phyloP scores from a whole-genome alignment of 35 echinoderm and acorn worm genomes.

The Apostichopus japonicus region DNA sequence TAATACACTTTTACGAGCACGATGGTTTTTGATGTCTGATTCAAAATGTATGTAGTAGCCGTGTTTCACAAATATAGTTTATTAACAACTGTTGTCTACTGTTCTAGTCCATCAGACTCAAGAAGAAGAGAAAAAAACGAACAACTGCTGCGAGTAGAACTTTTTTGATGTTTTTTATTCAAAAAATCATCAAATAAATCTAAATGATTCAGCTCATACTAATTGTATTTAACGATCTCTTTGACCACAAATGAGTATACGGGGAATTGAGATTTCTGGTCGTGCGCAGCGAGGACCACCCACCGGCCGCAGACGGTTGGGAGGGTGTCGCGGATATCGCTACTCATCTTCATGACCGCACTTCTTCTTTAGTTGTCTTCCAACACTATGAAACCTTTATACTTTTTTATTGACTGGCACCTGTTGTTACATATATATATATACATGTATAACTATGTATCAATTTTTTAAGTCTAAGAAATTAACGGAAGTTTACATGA shows the following conservation, averaged over 20 bases:
- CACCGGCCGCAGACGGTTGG: conserved; percentile 36
- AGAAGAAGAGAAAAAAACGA: background rate
- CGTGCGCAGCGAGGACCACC: conserved; percentile 18
- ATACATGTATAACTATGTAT: too few species aligned
- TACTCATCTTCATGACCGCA: conserved; percentile 1
- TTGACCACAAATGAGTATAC: conserved; percentile 32
- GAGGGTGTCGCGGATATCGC: conserved; percentile 14
- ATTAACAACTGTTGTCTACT: background rate
- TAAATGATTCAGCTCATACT: conserved; percentile 39
- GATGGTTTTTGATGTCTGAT: too few species aligned
- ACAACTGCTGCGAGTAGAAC: background rate
- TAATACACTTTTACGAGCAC: too few species aligned
- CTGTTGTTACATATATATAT: too few species aligned
- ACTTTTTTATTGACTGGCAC: too few species aligned
- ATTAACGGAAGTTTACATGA: too few species aligned
- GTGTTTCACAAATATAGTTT: too few species aligned
- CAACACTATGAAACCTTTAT: too few species aligned
- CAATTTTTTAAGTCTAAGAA: too few species aligned
- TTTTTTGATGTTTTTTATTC: background rate
- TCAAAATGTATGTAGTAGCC: too few species aligned
- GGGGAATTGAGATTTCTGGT: conserved; percentile 3
- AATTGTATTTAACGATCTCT: conserved; percentile 43
- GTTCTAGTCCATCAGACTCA: background rate
- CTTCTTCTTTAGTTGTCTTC: background rate
- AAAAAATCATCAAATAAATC: background rate